Evolutionary conservation across 2,113 vertebrate genomes (phyloP), one percentile per base, ranked within the genome.

Genomic region (Vimba vimba): DNA sequence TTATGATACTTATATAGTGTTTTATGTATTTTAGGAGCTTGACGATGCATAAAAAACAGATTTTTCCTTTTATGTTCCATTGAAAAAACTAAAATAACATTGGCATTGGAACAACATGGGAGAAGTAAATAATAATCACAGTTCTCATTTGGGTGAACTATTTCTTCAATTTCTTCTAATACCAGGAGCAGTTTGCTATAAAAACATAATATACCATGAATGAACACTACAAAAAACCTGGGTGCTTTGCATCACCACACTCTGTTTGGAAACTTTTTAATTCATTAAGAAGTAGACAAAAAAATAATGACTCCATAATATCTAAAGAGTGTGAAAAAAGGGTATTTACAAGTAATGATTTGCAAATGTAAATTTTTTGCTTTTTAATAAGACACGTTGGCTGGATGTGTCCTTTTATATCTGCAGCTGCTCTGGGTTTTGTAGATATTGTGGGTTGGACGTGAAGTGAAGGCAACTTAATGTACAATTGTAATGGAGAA

Each of bases 401-500:
- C 30, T 36, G 10, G 76, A 30, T 0, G 55, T 9, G 27, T 36
- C 4, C 27, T 36, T 55, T 55, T 55, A 74, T 33, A 79, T 45
- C 17, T 50, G 68, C 43, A 66, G 23, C 79, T 69, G 80, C n/a
- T 81, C 25, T 27, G 79, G 79, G 45, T 23, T 52, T 50, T 64
- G 33, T 39, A 60, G 77, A 60, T n/a, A 13, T 43, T 43, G 47
- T 4, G 52, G 50, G 17, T 50, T 77, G 47, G 74, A 79, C 4
- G 33, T n/a, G 55, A 60, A 71, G 23, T 10, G 60, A 43, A 66
- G 79, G 39, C 60, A 19, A 36, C 82, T 57, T 25, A 25, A 13
- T 30, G 79, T 82, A 69, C 25, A 50, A 59, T 59, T 36, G 33
- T 74, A 57, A 83, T 79, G 52, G 57, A 73, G 50, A 52, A 82